Base-by-base conservation (phyloP, 2,113 vertebrate genomes). In the Elanoides forficatus region DNA sequence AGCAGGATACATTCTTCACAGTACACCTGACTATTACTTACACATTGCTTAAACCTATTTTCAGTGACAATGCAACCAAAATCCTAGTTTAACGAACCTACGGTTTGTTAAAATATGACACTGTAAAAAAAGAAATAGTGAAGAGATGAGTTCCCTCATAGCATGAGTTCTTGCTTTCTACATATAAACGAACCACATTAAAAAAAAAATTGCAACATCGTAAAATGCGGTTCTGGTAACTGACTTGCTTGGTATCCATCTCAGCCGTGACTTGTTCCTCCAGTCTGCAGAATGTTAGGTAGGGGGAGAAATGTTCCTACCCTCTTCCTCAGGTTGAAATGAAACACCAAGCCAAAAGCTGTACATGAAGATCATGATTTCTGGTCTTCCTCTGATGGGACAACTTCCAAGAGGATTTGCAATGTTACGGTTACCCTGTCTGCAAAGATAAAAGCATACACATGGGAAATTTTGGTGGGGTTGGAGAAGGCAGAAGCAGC, bases 401-500 rank as follows among this genome's bases (percentile, higher is more conserved):
- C 88, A 21, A 99, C 99, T 97, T 99, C 98, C 97, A 99, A 94
- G 87, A 99, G 94, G 96, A 99, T 99, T 97, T 99, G 99, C 96
- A 99, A 67, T 43, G 97, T 97, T 97, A 94, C 95, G 88, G 99
- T 99, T 91, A 98, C 70, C 36, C 59, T 98, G 36, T 98, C 99
- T 99, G 98, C 66, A 97, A 98, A 97, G 81, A 92, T 4, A 92
- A 95, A 92, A 98, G 62, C 93, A 93, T 34, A 84, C 25, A 93
- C 55, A 45, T 81, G 81, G 43, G 80, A 93, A 89, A 75, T 86
- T 43, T 45, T 71, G 4, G 19, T 17, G 42, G 7, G 36, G 34
- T 19, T 36, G 38, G 34, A 87, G 56, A 74, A 86, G 30, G 50
- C 71, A 79, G 87, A 93, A 91, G 48, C 30, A 93, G 71, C 27